Base-by-base conservation (phyloP, 64 coral and sea anemone genomes). In the Hydrozoanthus tunicans region DNA sequence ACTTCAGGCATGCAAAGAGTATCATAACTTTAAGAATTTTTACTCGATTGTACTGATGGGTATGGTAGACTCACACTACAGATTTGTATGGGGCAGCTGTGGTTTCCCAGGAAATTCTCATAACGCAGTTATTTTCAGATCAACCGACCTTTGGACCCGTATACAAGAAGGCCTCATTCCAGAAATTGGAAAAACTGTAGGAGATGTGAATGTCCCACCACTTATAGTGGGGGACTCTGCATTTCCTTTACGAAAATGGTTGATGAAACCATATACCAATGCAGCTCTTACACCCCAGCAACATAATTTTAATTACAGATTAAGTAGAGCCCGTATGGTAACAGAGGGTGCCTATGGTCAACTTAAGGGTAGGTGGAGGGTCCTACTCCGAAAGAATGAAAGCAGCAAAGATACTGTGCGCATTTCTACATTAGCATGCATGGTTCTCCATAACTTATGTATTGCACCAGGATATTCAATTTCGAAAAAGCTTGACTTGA, bases 381-480 rank as follows among this genome's bases (percentile, higher is more conserved):
- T 77, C 55, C 54, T 77, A 43, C 54, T 77, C 55, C 55, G 53
- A 12, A 77, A 77, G 54, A 77, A 77, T 43, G 74, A 77, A 77
- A 77, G 74, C 74, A 77, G 51, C 55, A 77, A 56, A 77, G 53
- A 77, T 76, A 3, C 51, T 77, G 74, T 77, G 3, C 51, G 74
- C 51, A 56, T 12, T 55, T 55, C 74, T 55, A 77, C 43, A 51
- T 43, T 77, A 54, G 53, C 53, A 14, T 77, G 74, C 14, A 77
- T 77, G 74, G 74, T 77, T 43, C 74, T 77, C 14, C 74, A 77
- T 43, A 77, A 77, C 54, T 14, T 77, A 51, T 77, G 74, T 77
- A 77, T 54, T 55, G 54, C 13, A 55, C 14, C 4, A 12, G 74
- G 53, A 10, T 51, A 77, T 43, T 55, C 74, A 77, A 77, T 77